Percentiles rank a stretch among this genome's conserved stretches.
phyloP scores from a whole-genome alignment of 2,797 vertebrate species.

The Apodemus agrarius region DNA sequence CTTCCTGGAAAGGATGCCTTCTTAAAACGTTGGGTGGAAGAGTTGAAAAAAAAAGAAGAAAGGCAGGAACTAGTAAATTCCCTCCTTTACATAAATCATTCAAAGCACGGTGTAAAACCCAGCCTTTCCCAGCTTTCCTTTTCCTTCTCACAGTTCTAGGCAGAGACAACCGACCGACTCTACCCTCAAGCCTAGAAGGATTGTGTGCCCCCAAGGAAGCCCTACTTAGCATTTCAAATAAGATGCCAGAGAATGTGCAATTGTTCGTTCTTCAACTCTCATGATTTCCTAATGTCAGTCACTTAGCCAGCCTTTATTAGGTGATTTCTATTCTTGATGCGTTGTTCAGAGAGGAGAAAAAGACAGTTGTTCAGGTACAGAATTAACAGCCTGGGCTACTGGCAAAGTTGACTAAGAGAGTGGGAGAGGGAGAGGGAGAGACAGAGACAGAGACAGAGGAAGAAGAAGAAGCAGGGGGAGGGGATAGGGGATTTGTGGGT shows the following conservation, averaged over 20 bases:
- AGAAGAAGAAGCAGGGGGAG: too few species aligned
- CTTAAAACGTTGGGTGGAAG: not conserved
- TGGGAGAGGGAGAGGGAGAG: too few species aligned
- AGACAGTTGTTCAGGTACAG: conserved; percentile 64
- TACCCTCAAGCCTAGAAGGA: conserved; percentile 68
- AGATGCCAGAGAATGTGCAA: conserved; percentile 66
- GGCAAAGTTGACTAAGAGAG: not conserved
- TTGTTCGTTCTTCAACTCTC: conserved; percentile 71
- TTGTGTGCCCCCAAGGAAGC: conserved; percentile 50
- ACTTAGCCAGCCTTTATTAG: conserved; percentile 67
- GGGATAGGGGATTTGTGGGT: too few species aligned
- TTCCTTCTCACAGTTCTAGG: conserved; percentile 58
- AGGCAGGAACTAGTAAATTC: conserved; percentile 53
- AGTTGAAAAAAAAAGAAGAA: not conserved
- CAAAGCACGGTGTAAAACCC: conserved; percentile 51
- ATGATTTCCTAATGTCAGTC: conserved; percentile 75
- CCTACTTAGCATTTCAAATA: conserved; percentile 79
- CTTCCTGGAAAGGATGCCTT: conserved; percentile 37
- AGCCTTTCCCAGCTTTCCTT: conserved; percentile 65
- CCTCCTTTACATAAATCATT: conserved; percentile 58
- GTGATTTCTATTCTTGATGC: conserved; percentile 75
- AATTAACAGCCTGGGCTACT: conserved; percentile 50
- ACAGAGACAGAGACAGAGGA: too few species aligned
- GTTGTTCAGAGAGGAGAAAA: conserved; percentile 65
- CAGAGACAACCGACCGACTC: conserved; percentile 59